Evolutionary conservation across 1,140 invertebrate species (phyloP).

Genomic region (Pseudomyrmex dendroicus): DNA sequence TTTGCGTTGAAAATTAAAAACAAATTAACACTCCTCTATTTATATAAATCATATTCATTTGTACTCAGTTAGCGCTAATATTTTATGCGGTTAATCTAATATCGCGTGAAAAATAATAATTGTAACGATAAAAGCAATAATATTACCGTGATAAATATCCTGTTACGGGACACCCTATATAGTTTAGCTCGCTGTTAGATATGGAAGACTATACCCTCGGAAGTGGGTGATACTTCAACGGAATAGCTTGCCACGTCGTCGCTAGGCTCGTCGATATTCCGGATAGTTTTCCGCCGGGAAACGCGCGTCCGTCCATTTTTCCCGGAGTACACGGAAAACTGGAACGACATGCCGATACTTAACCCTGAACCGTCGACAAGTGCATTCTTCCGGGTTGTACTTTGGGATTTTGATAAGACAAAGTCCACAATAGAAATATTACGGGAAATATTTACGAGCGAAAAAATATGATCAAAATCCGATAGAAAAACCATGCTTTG

Average conservation of each 20-base stretch:
- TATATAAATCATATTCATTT: neutral
- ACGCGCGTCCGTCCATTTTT: slow-evolving; percentile 52
- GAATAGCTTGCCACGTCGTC: slow-evolving; percentile 61
- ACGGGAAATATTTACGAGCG: neutral
- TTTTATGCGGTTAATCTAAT: neutral
- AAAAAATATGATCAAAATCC: neutral
- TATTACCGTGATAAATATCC: neutral
- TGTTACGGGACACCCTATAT: slow-evolving; percentile 52
- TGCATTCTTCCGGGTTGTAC: slow-evolving; percentile 27
- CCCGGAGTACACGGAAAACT: slow-evolving; percentile 25
- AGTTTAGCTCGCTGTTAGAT: slow-evolving; percentile 52
- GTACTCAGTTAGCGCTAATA: neutral
- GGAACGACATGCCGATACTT: slow-evolving; percentile 39
- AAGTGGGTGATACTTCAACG: slow-evolving; percentile 48
- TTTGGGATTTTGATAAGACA: neutral
- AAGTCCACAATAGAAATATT: neutral
- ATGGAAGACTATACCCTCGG: slow-evolving; percentile 53
- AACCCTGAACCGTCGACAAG: slow-evolving; percentile 34
- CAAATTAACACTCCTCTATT: neutral
- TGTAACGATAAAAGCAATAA: neutral
- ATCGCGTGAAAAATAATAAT: neutral
- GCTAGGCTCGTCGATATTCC: slow-evolving; percentile 64
- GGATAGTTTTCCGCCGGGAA: slow-evolving; percentile 57
- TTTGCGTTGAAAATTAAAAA: neutral
- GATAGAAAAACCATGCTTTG: neutral